Base-by-base conservation (phyloP, 2,888 invertebrate species). In the Alentia gelatinosa region DNA sequence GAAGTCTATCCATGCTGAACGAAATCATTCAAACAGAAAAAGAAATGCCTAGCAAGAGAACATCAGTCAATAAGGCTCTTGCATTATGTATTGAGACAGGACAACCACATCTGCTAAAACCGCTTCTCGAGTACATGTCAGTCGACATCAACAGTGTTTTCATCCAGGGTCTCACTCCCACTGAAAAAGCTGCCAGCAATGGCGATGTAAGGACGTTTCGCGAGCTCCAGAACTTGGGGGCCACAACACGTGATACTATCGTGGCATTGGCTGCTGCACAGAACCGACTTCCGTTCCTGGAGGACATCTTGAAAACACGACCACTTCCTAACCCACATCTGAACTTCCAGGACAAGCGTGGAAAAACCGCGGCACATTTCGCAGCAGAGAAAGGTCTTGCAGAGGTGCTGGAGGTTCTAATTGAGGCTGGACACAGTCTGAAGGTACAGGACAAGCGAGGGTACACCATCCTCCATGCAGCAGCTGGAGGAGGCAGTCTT, bases 301-400 rank as follows among this genome's bases (percentile, higher is more conserved):
- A 79, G 26, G 79, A 37, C 3, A 4, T 68, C 26, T 68, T 68
- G 30, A 9, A 9, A 63, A 68, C 3, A 3, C 19, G 56, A 56
- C 56, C 23, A 12, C 56, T n/a, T n/a, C 56, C 56, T 5, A 19
- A 68, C 30, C 0, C 68, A 30, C 30, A 30, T 26, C 19, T 79
- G 5, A 79, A 86, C 35, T 86, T 26, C 33, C 86, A 86, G 50
- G 47, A 86, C 33, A 86, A 50, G 30, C 40, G 47, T 26, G 47
- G 86, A 0, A 86, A 86, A 33, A 86, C 33, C 19, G 86, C 47
- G 1, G 47, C 50, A 42, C 86, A 86, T 47, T 86, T 86, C 47
- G 86, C 86, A 19, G 86, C 86, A 5, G 86, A 86, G 47, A 86
- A 86, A 23, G 42, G 86, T 26, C 30, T 47, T n/a, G 26, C 15